Percentiles rank a stretch among this genome's conserved stretches.
Conservation (phyloP, 2,113 vertebrate genomes). For the Prunella fulvescens region DNA sequence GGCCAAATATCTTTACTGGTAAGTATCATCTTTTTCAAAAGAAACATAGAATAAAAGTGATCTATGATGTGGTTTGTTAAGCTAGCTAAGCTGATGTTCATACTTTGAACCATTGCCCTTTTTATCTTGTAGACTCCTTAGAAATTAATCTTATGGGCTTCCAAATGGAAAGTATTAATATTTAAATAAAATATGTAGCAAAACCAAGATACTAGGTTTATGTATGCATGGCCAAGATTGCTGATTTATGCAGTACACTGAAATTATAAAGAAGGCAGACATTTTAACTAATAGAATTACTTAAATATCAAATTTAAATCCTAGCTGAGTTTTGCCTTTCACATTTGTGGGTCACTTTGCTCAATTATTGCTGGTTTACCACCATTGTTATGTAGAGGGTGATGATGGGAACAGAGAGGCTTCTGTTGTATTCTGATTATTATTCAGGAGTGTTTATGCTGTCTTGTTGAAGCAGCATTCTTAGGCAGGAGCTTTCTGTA, state of each 20-base stretch:
- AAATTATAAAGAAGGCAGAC: neutral
- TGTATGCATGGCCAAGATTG: neutral
- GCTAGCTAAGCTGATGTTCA: neutral
- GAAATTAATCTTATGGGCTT: neutral
- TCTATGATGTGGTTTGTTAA: neutral
- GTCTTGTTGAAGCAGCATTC: constrained; percentile 43
- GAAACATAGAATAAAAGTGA: neutral
- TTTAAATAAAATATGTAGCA: neutral
- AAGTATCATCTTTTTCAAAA: constrained; percentile 53
- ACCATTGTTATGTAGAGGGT: constrained; percentile 3
- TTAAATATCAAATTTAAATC: neutral
- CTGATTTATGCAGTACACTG: neutral
- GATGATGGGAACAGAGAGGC: constrained; percentile 60
- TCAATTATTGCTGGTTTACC: neutral
- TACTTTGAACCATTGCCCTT: neutral
- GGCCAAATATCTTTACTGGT: constrained; percentile 96
- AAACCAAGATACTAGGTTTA: neutral
- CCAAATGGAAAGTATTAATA: neutral
- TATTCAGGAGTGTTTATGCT: constrained; percentile 68
- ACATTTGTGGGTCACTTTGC: neutral
- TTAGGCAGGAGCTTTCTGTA: constrained; percentile 36
- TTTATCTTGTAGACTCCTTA: neutral
- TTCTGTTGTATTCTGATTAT: constrained; percentile 70
- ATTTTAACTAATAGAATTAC: neutral
- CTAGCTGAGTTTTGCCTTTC: constrained; percentile 19